These are phyloP conservation scores for Gandaritis pyraliata DNA, from an alignment of 2,888 invertebrate species.

Conservation along the genomic window DNA sequence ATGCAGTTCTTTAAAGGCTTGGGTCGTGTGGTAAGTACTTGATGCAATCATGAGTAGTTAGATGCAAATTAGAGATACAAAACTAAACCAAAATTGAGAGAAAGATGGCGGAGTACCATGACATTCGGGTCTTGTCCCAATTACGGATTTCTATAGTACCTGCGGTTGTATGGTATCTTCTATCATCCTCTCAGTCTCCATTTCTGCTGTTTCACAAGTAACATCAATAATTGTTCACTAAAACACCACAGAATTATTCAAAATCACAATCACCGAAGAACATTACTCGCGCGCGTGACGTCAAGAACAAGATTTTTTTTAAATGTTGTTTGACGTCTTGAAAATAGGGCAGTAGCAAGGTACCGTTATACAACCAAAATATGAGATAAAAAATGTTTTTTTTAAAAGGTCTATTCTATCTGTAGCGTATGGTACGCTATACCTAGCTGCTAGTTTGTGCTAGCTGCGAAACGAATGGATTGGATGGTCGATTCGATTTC, in stretches of 20 bases:
- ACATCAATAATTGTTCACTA: conserved; percentile 77
- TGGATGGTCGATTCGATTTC: no score
- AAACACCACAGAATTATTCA: conserved; percentile 69
- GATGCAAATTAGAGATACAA: conserved; percentile 54
- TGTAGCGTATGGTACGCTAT: no score
- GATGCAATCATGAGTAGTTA: conserved; percentile 25
- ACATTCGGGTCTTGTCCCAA: conserved; percentile 72
- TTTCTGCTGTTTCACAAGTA: conserved; percentile 89
- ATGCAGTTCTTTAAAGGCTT: neutral
- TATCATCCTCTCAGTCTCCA: conserved; percentile 96
- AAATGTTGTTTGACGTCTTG: conserved; percentile 23
- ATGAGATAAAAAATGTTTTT: no score
- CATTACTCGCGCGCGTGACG: conserved; percentile 79
- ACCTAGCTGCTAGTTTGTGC: no score
- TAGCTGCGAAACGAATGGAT: no score
- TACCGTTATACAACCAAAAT: conserved; percentile 35
- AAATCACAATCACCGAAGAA: conserved; percentile 72
- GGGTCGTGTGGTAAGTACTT: neutral
- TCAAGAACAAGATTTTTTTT: conserved; percentile 53
- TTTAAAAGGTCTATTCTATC: no score
- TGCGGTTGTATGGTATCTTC: conserved; percentile 86
- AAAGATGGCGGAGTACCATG: conserved; percentile 80
- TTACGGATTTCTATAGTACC: conserved; percentile 67
- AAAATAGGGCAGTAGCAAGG: conserved; percentile 22
- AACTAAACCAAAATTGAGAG: conserved; percentile 59